Conservation (phyloP, 2,113 vertebrate species). For the Sardina pilchardus region DNA sequence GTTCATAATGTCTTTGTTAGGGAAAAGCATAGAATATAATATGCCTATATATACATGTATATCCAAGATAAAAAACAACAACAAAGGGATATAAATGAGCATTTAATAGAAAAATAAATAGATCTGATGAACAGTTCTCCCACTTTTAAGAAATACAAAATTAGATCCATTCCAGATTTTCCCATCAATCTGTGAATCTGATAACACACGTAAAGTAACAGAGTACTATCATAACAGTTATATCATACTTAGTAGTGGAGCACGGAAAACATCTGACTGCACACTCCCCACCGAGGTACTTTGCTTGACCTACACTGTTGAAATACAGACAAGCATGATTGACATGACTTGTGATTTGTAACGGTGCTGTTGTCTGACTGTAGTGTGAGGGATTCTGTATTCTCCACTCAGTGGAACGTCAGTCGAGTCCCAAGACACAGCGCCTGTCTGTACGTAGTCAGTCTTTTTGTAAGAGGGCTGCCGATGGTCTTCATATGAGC, state of each 20-base stretch:
- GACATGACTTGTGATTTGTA: neutral
- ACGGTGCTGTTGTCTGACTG: neutral
- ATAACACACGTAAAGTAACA: neutral
- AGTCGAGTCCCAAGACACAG: neutral
- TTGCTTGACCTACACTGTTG: neutral
- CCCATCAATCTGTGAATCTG: neutral
- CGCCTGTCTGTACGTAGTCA: neutral
- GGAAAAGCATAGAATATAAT: no score
- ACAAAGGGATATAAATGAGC: neutral
- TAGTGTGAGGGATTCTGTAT: neutral
- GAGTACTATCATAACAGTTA: neutral
- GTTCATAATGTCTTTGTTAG: neutral
- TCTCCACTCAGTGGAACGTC: neutral
- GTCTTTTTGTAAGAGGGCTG: neutral
- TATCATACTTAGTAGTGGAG: no score
- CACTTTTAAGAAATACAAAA: neutral
- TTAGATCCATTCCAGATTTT: neutral
- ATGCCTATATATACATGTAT: no score
- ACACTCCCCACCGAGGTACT: neutral
- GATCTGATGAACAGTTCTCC: neutral
- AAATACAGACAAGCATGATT: neutral
- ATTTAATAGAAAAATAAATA: constrained; percentile 21
- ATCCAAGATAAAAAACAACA: no score
- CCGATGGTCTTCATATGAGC: constrained; percentile 63
- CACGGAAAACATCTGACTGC: neutral